Conservation (phyloP, 2,113 vertebrate species). For the Carlito syrichta region DNA sequence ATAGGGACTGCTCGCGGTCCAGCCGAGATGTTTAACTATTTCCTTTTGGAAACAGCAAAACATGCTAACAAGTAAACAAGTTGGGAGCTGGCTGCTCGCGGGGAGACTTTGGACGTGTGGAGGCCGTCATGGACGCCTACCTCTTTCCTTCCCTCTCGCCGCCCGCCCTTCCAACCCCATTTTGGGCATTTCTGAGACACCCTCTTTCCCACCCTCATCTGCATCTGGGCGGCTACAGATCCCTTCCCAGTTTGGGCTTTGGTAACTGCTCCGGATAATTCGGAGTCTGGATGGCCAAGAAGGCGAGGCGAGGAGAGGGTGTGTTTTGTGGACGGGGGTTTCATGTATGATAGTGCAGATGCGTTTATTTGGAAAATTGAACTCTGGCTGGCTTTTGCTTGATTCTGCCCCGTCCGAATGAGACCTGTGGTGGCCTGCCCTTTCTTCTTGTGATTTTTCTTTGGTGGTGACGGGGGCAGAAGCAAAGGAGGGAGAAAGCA, state of each 20-base stretch:
- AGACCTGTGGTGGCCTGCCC: conserved; percentile 15
- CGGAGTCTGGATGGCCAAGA: not conserved
- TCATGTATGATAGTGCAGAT: not conserved
- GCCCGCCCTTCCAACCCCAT: conserved; percentile 53
- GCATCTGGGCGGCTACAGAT: conserved; percentile 37
- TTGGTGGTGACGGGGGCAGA: not conserved
- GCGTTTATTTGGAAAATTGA: not conserved
- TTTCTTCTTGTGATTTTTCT: not conserved
- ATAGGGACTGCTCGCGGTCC: conserved; percentile 63
- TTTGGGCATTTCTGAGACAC: conserved; percentile 59
- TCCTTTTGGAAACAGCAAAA: conserved; percentile 54
- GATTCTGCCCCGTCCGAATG: not conserved
- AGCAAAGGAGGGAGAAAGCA: not conserved
- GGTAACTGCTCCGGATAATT: not conserved
- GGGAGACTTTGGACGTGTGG: conserved; percentile 64
- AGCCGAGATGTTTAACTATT: conserved; percentile 68
- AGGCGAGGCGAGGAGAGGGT: not conserved
- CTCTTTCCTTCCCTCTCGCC: not conserved
- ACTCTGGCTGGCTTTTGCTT: not conserved
- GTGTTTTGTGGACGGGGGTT: not conserved
- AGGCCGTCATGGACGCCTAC: conserved; percentile 46
- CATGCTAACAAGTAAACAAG: conserved; percentile 71
- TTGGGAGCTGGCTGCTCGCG: conserved; percentile 60
- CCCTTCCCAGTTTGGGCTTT: not conserved
- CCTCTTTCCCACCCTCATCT: conserved; percentile 20